A percentile compares a stretch with the other conserved stretches of the same genome.
phyloP scores from a whole-genome alignment of 2,797 vertebrate species.

The Salmo trutta region DNA sequence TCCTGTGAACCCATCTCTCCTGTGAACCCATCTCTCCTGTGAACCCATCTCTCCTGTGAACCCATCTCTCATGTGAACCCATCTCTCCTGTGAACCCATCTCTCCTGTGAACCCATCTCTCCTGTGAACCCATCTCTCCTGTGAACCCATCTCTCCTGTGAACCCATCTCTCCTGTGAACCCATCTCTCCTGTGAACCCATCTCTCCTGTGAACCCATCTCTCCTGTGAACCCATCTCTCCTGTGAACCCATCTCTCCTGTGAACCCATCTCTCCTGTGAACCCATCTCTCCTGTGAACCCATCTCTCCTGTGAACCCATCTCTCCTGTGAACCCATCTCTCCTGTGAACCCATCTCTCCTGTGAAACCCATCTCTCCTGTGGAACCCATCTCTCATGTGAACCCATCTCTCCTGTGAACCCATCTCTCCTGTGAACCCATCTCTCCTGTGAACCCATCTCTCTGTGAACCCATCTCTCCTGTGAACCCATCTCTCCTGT shows the following conservation, averaged over 20 bases:
- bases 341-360: slow-evolving; percentile 30
- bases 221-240: slow-evolving; percentile 29
- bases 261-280: slow-evolving; percentile 34
- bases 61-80: no score
- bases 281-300: slow-evolving; percentile 40
- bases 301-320: slow-evolving; percentile 31
- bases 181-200: slow-evolving; percentile 37
- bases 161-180: slow-evolving; percentile 38
- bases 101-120: slow-evolving; percentile 29
- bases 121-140: slow-evolving; percentile 30
- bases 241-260: slow-evolving; percentile 30
- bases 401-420: slow-evolving; percentile 26
- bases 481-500: slow-evolving; percentile 31
- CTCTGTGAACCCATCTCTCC: no score
- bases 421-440: slow-evolving; percentile 37
- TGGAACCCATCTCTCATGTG: no score
- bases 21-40: slow-evolving; percentile 31
- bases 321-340: slow-evolving; percentile 28
- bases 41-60: slow-evolving; percentile 36
- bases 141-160: slow-evolving; percentile 31
- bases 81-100: slow-evolving; percentile 30
- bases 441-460: slow-evolving; percentile 34
- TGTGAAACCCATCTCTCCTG: slow-evolving; percentile 21
- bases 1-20: slow-evolving; percentile 30
- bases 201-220: slow-evolving; percentile 29